These are phyloP conservation scores for rat (Rattus norvegicus) DNA, from an alignment of 2,113 vertebrate species.

Conservation along the genomic window GRCr8 NC_086019.1:10859501-10860000, in stretches of 20 bases:
- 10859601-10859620: background rate
- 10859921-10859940: background rate
- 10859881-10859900: background rate
- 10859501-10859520: background rate
- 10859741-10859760: background rate
- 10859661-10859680: background rate
- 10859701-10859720: background rate
- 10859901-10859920: background rate
- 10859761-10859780: background rate
- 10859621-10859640: slow-evolving; percentile 2
- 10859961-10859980: background rate
- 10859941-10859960: background rate
- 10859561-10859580: background rate
- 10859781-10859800: background rate
- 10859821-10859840: background rate
- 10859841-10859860: background rate
- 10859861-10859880: background rate
- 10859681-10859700: background rate
- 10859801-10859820: background rate
- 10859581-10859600: background rate
- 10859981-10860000: background rate
- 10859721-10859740: background rate
- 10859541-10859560: slow-evolving; percentile 8
- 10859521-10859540: background rate
- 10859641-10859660: background rate